Evolutionary conservation across 2,113 vertebrate species (phyloP).

Genomic region (Cavia porcellus): DNA sequence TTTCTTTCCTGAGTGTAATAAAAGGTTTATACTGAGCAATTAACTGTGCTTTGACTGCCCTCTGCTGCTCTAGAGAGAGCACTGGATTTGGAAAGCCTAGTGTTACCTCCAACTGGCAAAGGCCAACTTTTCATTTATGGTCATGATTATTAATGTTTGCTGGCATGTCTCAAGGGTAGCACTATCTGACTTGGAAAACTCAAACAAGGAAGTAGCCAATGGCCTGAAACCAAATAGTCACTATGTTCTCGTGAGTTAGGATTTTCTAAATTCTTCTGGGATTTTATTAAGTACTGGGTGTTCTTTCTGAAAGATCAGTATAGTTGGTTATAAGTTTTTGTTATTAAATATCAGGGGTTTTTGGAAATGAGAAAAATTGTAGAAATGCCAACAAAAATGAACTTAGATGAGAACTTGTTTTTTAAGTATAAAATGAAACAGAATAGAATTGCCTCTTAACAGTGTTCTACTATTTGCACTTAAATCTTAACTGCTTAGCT

Average conservation of each 20-base stretch:
- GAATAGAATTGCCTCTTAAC: background rate
- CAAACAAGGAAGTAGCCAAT: background rate
- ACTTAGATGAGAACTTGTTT: background rate
- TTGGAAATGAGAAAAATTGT: conserved; percentile 17
- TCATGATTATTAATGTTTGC: background rate
- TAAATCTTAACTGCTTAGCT: background rate
- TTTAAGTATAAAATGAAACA: background rate
- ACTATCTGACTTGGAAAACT: background rate
- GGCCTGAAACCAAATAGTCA: background rate
- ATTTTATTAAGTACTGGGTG: background rate
- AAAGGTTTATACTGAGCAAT: background rate
- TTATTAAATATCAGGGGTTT: background rate
- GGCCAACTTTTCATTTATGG: background rate
- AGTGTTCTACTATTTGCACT: background rate
- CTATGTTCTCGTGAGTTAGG: background rate
- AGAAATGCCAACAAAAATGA: background rate
- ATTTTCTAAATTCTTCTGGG: background rate
- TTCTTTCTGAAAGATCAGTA: background rate
- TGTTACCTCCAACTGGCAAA: background rate
- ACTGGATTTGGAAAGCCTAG: background rate
- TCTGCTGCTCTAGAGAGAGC: conserved; percentile 75
- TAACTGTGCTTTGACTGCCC: conserved; percentile 76
- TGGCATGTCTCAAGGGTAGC: background rate
- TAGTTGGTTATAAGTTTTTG: background rate
- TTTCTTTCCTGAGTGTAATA: background rate